Evolutionary conservation across 2,113 vertebrate genomes (phyloP), one percentile per base, ranked within the genome.

Genomic region (Cyanistes caeruleus): DNA sequence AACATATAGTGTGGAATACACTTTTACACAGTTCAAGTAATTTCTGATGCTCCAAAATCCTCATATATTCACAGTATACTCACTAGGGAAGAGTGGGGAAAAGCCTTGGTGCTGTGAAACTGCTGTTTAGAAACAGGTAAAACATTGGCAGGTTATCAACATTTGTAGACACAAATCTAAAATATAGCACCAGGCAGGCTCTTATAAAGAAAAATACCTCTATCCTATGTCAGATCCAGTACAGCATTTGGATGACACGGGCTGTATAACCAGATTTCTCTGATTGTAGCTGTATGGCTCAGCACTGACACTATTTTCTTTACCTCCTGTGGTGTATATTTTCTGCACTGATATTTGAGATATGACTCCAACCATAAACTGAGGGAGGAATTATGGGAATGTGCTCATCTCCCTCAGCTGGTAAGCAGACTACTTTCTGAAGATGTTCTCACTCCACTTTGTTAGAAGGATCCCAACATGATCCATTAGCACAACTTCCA

Each of bases 71-170:
- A 5, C 44, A 43, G 11, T 20, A 44, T 43, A 39, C 17, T 37
- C 7, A 48, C 15, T 69, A 13, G 10, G 7, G 4, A 21, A 69
- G 3, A 27, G 6, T 24, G 10, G 15, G 3, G 22, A 89, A 68
- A 86, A 59, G 11, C 20, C 27, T 59, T n/a, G 18, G 4, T 2
- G 2, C 9, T n/a, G 8, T 68, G n/a, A 27, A 90, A 87, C 20
- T 28, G 24, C 28, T 64, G 9, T 25, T 79, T 25, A 49, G 22
- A 31, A 83, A 44, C 20, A 78, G n/a, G 15, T 39, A 17, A 53
- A 44, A 35, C 15, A 17, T 10, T 31, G 16, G 4, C 0, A 0
- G 4, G 4, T 69, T 49, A 33, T 35, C 21, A 39, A 39, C 3
- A 33, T 10, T 51, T 69, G 39, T 39, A n/a, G 8, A 55, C 27